Percentiles rank a stretch among this genome's conserved stretches.
Conservation (phyloP, 2,113 vertebrate genomes). For the Xyrauchen texanus region DNA sequence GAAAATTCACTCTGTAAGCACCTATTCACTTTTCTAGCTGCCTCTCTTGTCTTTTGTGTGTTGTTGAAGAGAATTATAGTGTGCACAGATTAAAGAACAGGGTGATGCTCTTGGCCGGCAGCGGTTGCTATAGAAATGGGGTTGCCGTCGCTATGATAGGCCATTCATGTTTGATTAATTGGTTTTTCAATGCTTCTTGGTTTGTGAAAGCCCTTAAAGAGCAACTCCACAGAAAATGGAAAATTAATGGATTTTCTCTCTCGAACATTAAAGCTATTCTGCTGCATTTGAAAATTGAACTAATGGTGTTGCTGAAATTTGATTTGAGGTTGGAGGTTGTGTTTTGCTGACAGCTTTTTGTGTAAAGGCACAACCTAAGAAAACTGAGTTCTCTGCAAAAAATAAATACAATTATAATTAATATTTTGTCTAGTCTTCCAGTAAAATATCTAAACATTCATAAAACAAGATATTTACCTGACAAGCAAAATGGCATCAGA, state of each 20-base stretch:
- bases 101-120: constrained; percentile 73
- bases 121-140: constrained; percentile 80
- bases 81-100: constrained; percentile 72
- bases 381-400: no score
- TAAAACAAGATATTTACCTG: no score
- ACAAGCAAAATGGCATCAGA: no score
- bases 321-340: constrained; percentile 72
- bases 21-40: constrained; percentile 36
- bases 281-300: constrained; percentile 68
- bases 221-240: constrained; percentile 76
- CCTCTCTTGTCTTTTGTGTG: constrained; percentile 56
- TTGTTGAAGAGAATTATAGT: constrained; percentile 75
- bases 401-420: no score
- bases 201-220: constrained; percentile 78
- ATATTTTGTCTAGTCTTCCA: no score
- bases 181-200: constrained; percentile 79
- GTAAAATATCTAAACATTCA: no score
- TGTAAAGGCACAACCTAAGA: no score
- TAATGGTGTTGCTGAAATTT: constrained; percentile 72
- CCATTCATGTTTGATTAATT: constrained; percentile 85
- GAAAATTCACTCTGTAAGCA: constrained; percentile 26
- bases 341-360: constrained; percentile 30
- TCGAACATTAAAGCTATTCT: constrained; percentile 62
- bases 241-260: constrained; percentile 76
- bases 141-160: constrained; percentile 77